Conservation (phyloP, 2,888 invertebrate genomes). For the Fissipunctia ypsillon region DNA sequence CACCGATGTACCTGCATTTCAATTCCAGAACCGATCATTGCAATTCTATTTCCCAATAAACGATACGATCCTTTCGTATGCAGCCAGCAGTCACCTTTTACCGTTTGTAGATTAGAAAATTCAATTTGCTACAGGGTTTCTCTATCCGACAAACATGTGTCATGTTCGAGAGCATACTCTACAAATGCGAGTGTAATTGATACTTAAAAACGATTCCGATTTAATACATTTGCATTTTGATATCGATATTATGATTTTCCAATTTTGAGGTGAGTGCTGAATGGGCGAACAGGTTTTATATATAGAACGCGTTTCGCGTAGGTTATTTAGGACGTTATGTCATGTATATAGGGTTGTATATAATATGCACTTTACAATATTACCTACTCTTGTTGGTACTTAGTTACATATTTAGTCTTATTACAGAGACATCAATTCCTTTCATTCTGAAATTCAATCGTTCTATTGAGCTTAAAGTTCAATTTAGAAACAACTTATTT, state of each 20-base stretch:
- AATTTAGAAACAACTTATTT: neutral
- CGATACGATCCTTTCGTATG: conserved; percentile 47
- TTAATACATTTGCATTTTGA: conserved; percentile 35
- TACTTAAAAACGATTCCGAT: conserved; percentile 45
- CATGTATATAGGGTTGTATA: neutral
- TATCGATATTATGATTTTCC: conserved; percentile 41
- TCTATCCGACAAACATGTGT: conserved; percentile 46
- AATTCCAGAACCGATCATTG: conserved; percentile 33
- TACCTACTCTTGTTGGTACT: neutral
- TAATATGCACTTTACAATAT: neutral
- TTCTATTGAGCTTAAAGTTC: neutral
- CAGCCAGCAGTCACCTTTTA: conserved; percentile 60
- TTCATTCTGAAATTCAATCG: neutral
- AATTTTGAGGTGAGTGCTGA: conserved; percentile 17
- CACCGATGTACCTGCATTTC: conserved; percentile 8
- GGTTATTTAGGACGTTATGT: neutral
- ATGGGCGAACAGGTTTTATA: neutral
- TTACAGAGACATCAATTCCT: neutral
- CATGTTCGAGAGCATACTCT: conserved; percentile 25
- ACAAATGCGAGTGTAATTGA: conserved; percentile 43
- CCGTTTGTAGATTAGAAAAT: conserved; percentile 63
- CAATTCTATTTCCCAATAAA: conserved; percentile 53
- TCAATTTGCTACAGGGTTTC: conserved; percentile 53
- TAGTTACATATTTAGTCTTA: neutral
- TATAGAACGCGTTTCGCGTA: conserved; percentile 6